phyloP scores from a whole-genome alignment of 2,113 vertebrate genomes.

The Sclerurus mexicanus region DNA sequence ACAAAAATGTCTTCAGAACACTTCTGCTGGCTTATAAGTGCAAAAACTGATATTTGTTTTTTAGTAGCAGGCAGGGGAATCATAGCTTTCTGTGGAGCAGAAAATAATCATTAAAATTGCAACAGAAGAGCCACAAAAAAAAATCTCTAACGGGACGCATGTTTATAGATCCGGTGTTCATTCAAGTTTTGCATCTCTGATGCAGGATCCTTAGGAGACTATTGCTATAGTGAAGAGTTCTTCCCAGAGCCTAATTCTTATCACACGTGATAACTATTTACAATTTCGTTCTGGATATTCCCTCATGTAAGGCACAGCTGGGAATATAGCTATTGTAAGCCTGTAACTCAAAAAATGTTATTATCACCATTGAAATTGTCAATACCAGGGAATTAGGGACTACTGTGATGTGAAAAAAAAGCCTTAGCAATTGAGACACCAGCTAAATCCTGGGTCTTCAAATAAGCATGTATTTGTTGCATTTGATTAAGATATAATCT shows the following conservation, averaged over 20 bases:
- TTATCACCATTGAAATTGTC: neutral
- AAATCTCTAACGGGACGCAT: neutral
- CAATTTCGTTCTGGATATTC: neutral
- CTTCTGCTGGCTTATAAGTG: neutral
- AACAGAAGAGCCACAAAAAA: neutral
- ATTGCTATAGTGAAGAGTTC: neutral
- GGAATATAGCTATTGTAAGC: neutral
- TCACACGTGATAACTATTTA: neutral
- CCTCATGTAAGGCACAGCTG: neutral
- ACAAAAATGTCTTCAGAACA: neutral
- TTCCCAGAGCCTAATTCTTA: constrained; percentile 5
- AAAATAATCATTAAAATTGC: neutral
- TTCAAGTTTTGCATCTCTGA: neutral
- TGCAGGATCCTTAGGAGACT: neutral
- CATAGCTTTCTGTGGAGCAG: neutral
- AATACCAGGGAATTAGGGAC: neutral
- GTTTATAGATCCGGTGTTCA: neutral
- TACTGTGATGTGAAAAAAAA: neutral
- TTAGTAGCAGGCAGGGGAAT: neutral
- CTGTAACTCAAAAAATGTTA: neutral
- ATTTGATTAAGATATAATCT: neutral
- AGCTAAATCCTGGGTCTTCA: neutral
- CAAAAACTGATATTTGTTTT: constrained; percentile 12
- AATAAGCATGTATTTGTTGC: neutral
- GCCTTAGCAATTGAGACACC: neutral